Evolutionary conservation across 2,113 vertebrate genomes (phyloP).

Genomic region (Nestor notabilis): DNA sequence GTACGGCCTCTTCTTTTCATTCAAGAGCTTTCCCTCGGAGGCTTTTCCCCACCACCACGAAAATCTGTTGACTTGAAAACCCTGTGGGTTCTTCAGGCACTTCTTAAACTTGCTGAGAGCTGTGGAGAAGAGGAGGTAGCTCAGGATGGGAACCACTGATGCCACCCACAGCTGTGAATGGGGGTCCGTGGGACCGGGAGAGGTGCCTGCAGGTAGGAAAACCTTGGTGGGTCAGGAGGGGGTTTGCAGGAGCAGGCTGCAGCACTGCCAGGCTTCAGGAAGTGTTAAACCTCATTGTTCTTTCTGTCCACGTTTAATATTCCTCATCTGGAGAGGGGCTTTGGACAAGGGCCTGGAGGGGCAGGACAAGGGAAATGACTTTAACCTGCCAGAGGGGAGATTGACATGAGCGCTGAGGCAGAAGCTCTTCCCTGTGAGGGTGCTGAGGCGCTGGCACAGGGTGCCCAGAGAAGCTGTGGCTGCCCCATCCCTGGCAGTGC

Average conservation of each 20-base stretch:
- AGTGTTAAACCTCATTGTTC: background rate
- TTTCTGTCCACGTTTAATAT: background rate
- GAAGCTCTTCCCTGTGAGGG: no score
- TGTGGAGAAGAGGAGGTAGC: background rate
- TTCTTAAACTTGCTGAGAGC: background rate
- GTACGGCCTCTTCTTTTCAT: background rate
- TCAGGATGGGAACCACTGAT: background rate
- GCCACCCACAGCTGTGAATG: background rate
- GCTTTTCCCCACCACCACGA: background rate
- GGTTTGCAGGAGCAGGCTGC: background rate
- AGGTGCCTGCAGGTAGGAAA: conserved; percentile 16
- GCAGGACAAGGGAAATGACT: background rate
- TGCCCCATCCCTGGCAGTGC: no score
- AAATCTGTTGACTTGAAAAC: background rate
- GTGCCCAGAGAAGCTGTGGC: no score
- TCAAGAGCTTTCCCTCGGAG: background rate
- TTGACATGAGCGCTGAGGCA: background rate
- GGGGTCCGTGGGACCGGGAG: background rate
- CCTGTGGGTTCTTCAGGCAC: background rate
- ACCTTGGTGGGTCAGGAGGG: background rate
- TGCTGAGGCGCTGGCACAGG: no score
- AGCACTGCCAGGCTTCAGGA: accelerated
- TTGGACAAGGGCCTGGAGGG: background rate
- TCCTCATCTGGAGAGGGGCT: background rate
- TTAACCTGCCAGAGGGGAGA: background rate